Evolutionary conservation across 2,888 invertebrate species (phyloP), one percentile per base, ranked within the genome.

Genomic region (Pseudoips prasinana): DNA sequence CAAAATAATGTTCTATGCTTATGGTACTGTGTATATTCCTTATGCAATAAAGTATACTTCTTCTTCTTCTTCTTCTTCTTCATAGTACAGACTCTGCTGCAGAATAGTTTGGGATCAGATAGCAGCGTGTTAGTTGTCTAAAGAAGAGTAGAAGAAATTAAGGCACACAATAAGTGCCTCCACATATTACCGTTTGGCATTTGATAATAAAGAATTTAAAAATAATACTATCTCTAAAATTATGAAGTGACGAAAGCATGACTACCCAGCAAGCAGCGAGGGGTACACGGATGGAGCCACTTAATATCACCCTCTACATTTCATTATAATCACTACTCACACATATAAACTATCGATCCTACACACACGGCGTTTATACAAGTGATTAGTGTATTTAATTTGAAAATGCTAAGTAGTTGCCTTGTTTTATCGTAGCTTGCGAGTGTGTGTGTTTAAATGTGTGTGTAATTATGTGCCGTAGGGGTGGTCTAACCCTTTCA

Each of bases 381-480:
- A 82, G 85, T 87, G 86, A 87, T 88, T 88, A 88, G 87, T 87
- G 87, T 87, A 85, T 86, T 87, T 88, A 86, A 88, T 88, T 88
- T 85, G 87, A 88, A 87, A 87, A 87, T 85, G 88, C 83, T 87
- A 87, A 88, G 87, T 85, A 87, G 87, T 87, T 84, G 78, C 79
- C 79, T 81, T 85, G 84, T 83, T 84, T 81, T 78, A 77, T 76
- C 62, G 72, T 54, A 73, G 71, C 32, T 28, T 37, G 67, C 65
- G 76, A 61, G 46, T 40, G 45, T 50, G 52, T 64, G 52, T 53
- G 39, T 61, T 52, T 60, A n/a, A n/a, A 73, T 68, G 73, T 65
- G 76, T 52, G 72, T 64, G 77, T 84, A 81, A 81, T 82, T 80
- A 82, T 71, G 73, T 65, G 55, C 48, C 45, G 59, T 64, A 62